These are phyloP conservation scores for Biston stratarius DNA, from an alignment of 2,888 invertebrate species.

Conservation along the genomic window DNA sequence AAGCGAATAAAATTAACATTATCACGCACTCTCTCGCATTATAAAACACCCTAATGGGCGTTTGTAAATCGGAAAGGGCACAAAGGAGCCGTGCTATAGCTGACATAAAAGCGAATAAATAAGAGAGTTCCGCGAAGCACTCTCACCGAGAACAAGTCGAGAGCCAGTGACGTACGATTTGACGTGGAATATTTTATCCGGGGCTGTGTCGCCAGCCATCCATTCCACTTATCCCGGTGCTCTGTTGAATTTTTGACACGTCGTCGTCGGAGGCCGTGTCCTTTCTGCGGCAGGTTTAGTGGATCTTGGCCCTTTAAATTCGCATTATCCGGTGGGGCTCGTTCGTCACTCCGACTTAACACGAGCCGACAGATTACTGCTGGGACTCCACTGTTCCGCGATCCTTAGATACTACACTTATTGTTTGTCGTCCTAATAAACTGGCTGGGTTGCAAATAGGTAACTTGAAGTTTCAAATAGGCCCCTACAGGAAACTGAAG, in stretches of 20 bases:
- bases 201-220: constrained; percentile 75
- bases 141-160: constrained; percentile 78
- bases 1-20: constrained; percentile 52
- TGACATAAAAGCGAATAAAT: constrained; percentile 83
- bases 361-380: constrained; percentile 51
- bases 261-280: constrained; percentile 72
- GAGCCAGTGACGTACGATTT: constrained; percentile 85
- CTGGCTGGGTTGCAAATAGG: constrained; percentile 2
- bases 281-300: constrained; percentile 80
- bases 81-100: constrained; percentile 73
- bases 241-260: constrained; percentile 85
- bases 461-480: not conserved
- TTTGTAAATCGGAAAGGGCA: constrained; percentile 74
- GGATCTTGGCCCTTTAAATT: constrained; percentile 77
- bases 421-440: constrained; percentile 23
- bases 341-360: constrained; percentile 57
- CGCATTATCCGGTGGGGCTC: constrained; percentile 68
- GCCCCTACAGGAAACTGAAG: not conserved
- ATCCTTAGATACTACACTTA: constrained; percentile 38
- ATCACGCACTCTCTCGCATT: constrained; percentile 51
- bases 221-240: constrained; percentile 84
- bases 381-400: constrained; percentile 45
- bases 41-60: constrained; percentile 61
- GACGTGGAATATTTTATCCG: constrained; percentile 84
- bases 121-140: constrained; percentile 82